These are phyloP conservation scores for Bombus sibiricus DNA, from an alignment of 1,140 invertebrate genomes.

Conservation along the genomic window DNA sequence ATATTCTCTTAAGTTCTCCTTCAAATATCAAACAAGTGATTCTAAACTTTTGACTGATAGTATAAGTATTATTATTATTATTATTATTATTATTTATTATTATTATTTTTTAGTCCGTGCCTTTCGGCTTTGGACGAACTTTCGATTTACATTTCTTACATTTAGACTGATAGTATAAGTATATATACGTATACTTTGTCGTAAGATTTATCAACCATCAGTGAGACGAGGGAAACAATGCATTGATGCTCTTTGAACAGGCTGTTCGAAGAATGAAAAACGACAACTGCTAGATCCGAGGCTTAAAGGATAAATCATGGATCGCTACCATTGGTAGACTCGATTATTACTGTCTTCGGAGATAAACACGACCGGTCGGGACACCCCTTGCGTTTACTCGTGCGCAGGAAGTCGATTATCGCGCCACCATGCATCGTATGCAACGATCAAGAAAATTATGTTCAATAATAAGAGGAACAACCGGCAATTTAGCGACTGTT, in stretches of 20 bases:
- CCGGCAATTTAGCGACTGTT: conserved; percentile 12
- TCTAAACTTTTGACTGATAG: neutral
- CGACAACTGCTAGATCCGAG: conserved; percentile 4
- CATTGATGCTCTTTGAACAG: conserved; percentile 39
- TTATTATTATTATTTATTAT: too few species aligned
- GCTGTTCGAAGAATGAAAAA: conserved; percentile 30
- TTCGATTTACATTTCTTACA: too few species aligned
- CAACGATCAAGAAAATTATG: conserved; percentile 39
- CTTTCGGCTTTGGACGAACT: too few species aligned
- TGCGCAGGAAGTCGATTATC: conserved; percentile 54
- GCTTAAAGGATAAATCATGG: conserved; percentile 39
- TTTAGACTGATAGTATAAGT: neutral
- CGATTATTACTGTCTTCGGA: conserved; percentile 37
- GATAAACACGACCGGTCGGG: conserved; percentile 41
- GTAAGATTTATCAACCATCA: conserved; percentile 5
- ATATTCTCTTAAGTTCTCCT: too few species aligned
- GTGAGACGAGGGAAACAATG: conserved; percentile 6
- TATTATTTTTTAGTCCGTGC: too few species aligned
- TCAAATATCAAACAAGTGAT: neutral
- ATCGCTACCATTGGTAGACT: conserved; percentile 16
- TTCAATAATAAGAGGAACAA: conserved; percentile 33
- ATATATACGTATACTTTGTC: neutral
- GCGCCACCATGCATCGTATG: conserved; percentile 30
- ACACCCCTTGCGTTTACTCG: conserved; percentile 33
- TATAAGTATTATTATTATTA: too few species aligned